Evolutionary conservation across 2,113 vertebrate species (phyloP).

Genomic region (Labeo rohita): DNA sequence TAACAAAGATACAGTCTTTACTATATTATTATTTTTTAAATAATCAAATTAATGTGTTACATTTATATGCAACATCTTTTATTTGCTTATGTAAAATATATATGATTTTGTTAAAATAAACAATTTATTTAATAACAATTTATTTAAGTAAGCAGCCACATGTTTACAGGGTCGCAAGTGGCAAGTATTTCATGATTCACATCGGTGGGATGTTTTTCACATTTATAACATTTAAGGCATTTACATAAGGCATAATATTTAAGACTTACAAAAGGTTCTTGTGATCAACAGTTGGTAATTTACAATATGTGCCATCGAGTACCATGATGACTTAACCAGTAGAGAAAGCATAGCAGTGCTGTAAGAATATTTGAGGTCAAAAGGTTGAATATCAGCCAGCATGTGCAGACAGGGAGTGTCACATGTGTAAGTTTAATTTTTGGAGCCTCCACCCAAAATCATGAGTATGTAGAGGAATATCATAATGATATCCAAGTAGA

Average conservation of each 20-base stretch:
- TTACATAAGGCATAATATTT: neutral
- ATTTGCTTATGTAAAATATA: neutral
- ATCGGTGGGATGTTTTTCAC: neutral
- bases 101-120: neutral
- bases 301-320: neutral
- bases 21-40: neutral
- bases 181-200: neutral
- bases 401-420: neutral
- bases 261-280: neutral
- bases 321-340: neutral
- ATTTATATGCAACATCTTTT: neutral
- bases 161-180: neutral
- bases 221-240: neutral
- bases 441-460: constrained; percentile 61
- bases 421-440: constrained; percentile 37
- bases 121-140: constrained; percentile 10
- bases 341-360: neutral
- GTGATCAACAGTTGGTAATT: neutral
- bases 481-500: constrained; percentile 76
- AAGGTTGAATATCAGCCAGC: neutral
- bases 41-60: neutral
- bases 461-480: constrained; percentile 77
- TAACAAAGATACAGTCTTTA: neutral
- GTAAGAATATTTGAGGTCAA: neutral
- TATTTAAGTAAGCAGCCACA: neutral